Base-by-base conservation (phyloP, 2,113 vertebrate species). In the Eleginops maclovinus region DNA sequence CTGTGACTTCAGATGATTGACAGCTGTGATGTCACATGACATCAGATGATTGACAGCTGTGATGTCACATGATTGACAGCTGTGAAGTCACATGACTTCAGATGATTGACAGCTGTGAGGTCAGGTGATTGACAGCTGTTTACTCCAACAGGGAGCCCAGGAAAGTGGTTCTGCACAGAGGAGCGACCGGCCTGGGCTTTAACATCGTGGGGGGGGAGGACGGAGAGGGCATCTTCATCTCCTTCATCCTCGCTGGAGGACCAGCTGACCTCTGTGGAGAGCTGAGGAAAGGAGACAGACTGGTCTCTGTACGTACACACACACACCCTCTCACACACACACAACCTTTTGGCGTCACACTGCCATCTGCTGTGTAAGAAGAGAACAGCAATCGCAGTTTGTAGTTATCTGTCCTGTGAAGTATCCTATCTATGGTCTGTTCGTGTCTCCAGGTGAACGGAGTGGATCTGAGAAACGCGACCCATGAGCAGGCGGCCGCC, bases 161-260 rank as follows among this genome's bases (percentile, higher is more conserved):
- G 87, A 98, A 97, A 92, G 96, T 99, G 16, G 89, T 98, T 31
- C 95, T 99, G 56, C 97, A 98, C 89, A 93, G 98, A 78, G 98
- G 98, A 65, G 94, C 97, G 31, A 99, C 98, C 0, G 98, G 98
- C 0, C 94, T 99, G 85, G 98, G 98, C 76, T 99, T 99, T 92
- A 99, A 99, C 95, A 99, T 99, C 31, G 98, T 99, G 71, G 98
- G 98, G 46, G 98, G 98, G 21, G 98, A 99, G 92, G 98, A 99
- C 43, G 98, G 98, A 67, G 98, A 99, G 92, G 98, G 98, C 31
- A 99, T 99, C 93, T 99, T 99, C 90, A 98, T 99, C 89, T 99
- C 98, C 81, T 99, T 99, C 94, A 99, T 99, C 87, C 96, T 99
- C 64, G 97, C 98, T 0, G 98, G 98, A 75, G 98, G 98, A 12